Evolutionary conservation across 92 coral and sea anemone genomes (phyloP).

Genomic region (Hydrozoanthus gracilis): DNA sequence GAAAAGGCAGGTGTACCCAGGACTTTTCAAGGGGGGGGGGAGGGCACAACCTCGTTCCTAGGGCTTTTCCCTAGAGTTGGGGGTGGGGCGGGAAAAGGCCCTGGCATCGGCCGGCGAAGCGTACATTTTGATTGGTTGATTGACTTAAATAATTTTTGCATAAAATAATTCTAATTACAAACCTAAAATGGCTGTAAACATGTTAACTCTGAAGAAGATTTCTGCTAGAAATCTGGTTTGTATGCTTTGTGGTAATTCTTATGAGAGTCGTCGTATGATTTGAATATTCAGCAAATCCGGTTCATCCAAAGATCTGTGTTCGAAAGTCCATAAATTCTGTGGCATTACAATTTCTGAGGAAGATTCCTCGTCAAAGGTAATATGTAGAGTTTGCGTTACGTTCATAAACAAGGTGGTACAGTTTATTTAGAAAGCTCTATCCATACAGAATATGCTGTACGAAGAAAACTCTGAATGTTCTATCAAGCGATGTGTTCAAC

Average conservation of each 20-base stretch:
- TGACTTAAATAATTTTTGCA: neutral
- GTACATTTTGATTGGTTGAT: slow-evolving; percentile 14
- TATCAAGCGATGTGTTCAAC: slow-evolving; percentile 50
- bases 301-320: slow-evolving; percentile 52
- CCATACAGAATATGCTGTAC: slow-evolving; percentile 46
- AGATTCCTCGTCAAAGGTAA: slow-evolving; percentile 47
- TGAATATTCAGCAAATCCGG: slow-evolving; percentile 49
- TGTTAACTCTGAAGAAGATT: slow-evolving; percentile 39
- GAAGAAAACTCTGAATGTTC: slow-evolving; percentile 45
- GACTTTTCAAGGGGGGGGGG: too few relatives aligned
- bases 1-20: too few relatives aligned
- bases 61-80: too few relatives aligned
- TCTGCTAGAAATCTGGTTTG: slow-evolving; percentile 44
- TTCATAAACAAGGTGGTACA: slow-evolving; percentile 55
- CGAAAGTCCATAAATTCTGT: slow-evolving; percentile 48
- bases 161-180: neutral
- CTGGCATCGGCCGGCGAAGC: slow-evolving; percentile 43
- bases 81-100: slow-evolving; percentile 35
- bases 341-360: slow-evolving; percentile 52
- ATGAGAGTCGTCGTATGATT: slow-evolving; percentile 29
- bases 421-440: slow-evolving; percentile 53
- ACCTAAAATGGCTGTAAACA: neutral
- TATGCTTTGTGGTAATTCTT: slow-evolving; percentile 43
- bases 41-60: too few relatives aligned
- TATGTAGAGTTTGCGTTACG: slow-evolving; percentile 57